Evolutionary conservation across 2,797 vertebrate species (phyloP).

Genomic region (Pagetopsis macropterus): DNA sequence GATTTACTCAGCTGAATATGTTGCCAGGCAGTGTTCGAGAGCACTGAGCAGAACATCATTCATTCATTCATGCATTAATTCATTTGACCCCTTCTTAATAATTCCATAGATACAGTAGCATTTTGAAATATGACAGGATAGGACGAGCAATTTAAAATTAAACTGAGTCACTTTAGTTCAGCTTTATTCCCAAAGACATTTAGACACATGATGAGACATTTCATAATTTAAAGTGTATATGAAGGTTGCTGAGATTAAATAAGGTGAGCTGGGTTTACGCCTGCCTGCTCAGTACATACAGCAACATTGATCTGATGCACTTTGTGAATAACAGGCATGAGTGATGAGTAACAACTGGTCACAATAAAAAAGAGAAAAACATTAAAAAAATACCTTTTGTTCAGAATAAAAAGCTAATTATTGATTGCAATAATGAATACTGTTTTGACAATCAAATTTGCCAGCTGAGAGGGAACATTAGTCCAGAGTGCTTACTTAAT

Average conservation of each 20-base stretch:
- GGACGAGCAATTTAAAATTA: constrained; percentile 7
- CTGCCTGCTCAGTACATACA: constrained; percentile 24
- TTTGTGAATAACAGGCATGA: not conserved
- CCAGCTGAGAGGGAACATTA: not conserved
- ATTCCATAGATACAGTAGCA: not conserved
- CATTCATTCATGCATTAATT: constrained; percentile 2
- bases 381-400: not conserved
- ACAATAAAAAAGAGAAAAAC: not conserved
- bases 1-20: constrained; percentile 15
- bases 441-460: not conserved
- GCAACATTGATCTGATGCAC: not conserved
- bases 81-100: not conserved
- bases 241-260: constrained; percentile 45
- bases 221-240: not conserved
- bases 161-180: constrained; percentile 21
- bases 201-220: not conserved
- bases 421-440: not conserved
- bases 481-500: not conserved
- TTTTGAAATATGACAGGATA: constrained; percentile 2
- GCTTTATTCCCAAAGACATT: constrained; percentile 22
- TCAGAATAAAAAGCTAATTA: not conserved
- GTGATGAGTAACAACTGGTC: not conserved
- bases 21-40: not conserved
- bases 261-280: constrained; percentile 9
- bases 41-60: constrained; percentile 12